Base-by-base conservation (phyloP, 92 coral and sea anemone genomes). In the Palythoa grandis region DNA sequence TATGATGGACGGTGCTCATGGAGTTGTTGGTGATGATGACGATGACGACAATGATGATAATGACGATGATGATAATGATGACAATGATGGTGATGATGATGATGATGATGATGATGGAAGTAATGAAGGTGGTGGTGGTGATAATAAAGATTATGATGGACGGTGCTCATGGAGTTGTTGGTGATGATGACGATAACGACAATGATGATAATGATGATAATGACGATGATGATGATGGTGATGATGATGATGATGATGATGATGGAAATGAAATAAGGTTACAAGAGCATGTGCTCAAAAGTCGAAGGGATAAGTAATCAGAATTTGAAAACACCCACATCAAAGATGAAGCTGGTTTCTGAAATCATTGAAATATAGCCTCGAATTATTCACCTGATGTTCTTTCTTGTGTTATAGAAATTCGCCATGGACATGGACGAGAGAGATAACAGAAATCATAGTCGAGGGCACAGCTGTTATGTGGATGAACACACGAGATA, bases 381-480 rank as follows among this genome's bases (percentile, higher is more conserved):
- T 5, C 9, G 7, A 43, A 4, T 16, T 22, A 17, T 5, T 15
- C 3, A 22, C 37, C 1, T 50, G 13, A n/a, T 47, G 3, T 38
- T 52, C 7, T 52, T 76, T 52, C 8, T 52, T 66, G 4, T 29
- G 20, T 48, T 78, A 48, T 84, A 95, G 98, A 95, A 90, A 92
- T 95, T 95, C 76, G 93, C 98, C 57, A 93, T 95, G 92, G 98
- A 95, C 74, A 94, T 88, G 88, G 96, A 92, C 50, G 95, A 93
- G 17, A 87, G 96, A 25, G 95, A 93, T 20, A 86, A 86, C 57
- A 88, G 80, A 25, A 86, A 68, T 11, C 38, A 85, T 38, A 82
- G 79, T 4, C 47, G 53, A 17, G 57, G 60, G 3, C 98, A 95
- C 73, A 92, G 92, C 10, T 95, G 98, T 82, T 93, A 95, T 50